Evolutionary conservation across 2,113 vertebrate species (phyloP), one percentile per base, ranked within the genome.

Genomic region (Galbula dea): DNA sequence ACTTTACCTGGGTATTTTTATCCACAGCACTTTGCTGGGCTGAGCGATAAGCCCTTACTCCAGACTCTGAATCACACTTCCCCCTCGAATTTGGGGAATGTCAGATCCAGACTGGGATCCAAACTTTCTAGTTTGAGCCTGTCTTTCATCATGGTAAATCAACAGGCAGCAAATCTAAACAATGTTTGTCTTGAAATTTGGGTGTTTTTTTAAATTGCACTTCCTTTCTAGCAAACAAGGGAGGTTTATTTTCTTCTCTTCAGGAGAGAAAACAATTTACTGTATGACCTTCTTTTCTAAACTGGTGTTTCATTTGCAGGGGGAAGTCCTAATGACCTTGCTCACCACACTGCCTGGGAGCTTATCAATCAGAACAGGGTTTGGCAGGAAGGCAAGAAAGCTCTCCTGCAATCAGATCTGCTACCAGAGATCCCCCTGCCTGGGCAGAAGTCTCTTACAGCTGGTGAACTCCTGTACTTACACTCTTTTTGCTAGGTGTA

Each of bases 1-100:
- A 96, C 75, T 94, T 88, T 48, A 96, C 96, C 94, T 95, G 91
- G 57, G 63, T 95, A 95, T 95, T 91, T 96, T 96, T 95, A 95
- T 95, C 72, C 72, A 63, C 79, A 75, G 55, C 59, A 74, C 71
- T 94, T 88, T 36, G 55, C 84, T 89, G 87, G 83, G 89, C 88
- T 24, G 34, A 86, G 63, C 93, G 89, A 89, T 83, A 95, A 94
- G 85, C 63, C 89, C 65, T 89, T 88, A 86, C 39, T 80, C 75
- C 75, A 83, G 88, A 51, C 59, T 69, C 63, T 27, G 29, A 89
- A 95, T 83, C 3, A 17, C 76, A 92, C 91, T 93, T 87, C 72
- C 79, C 75, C 51, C 65, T 93, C 69, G 77, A 55, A 85, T 91
- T 93, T 77, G 73, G 95, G 85, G 91, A 94, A 95, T 83, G 89